Conservation (phyloP, 2,888 invertebrate species). For the Cyclophora punctaria region DNA sequence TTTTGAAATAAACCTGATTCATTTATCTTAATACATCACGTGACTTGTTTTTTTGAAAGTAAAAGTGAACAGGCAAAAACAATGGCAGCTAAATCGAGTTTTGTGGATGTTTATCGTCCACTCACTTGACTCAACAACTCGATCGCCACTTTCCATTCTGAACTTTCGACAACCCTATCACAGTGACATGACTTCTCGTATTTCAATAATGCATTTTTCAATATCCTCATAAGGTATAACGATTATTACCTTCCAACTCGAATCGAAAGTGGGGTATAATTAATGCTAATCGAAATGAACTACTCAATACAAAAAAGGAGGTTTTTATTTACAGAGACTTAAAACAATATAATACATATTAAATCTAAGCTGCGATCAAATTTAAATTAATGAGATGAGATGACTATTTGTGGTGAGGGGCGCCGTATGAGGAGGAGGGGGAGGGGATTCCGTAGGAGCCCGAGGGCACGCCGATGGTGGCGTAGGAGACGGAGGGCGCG, state of each 20-base stretch:
- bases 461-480: conserved; percentile 59
- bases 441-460: conserved; percentile 69
- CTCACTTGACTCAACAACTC: conserved; percentile 21
- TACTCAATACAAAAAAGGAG: conserved; percentile 44
- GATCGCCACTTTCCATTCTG: conserved; percentile 38
- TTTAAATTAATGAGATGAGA: conserved; percentile 60
- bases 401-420: conserved; percentile 65
- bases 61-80: conserved; percentile 31
- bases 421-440: conserved; percentile 60
- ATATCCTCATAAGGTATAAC: conserved; percentile 30
- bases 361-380: conserved; percentile 67
- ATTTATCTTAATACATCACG: conserved; percentile 6
- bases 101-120: conserved; percentile 4
- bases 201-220: conserved; percentile 24
- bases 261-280: conserved; percentile 22
- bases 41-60: conserved; percentile 22
- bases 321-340: conserved; percentile 73
- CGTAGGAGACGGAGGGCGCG: conserved; percentile 40
- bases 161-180: conserved; percentile 11
- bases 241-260: conserved; percentile 21
- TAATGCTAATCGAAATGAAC: conserved; percentile 11
- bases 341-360: conserved; percentile 68
- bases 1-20: conserved; percentile 17
- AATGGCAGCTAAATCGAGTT: conserved; percentile 19
- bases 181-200: conserved; percentile 15